phyloP scores from a whole-genome alignment of 2,113 vertebrate species.

The Mesembrinibis cayennensis region DNA sequence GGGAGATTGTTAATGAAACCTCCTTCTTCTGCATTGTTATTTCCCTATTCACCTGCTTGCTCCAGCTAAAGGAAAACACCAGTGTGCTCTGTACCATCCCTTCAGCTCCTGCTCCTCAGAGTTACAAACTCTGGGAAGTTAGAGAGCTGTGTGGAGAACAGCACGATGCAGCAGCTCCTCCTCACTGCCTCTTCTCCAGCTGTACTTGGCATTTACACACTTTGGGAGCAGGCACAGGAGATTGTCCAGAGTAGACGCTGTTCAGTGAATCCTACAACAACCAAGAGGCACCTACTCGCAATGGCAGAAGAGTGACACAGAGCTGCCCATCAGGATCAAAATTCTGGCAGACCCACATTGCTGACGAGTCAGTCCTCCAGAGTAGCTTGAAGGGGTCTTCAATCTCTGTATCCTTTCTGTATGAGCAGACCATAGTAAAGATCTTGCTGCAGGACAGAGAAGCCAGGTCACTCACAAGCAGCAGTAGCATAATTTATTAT shows the following conservation, averaged over 20 bases:
- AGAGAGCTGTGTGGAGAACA: background rate
- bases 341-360: background rate
- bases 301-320: background rate
- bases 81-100: background rate
- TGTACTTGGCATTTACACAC: background rate
- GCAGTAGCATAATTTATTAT: constrained; percentile 2
- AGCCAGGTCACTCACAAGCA: background rate
- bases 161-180: background rate
- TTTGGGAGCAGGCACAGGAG: background rate
- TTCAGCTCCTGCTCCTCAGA: background rate
- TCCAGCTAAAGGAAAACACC: background rate
- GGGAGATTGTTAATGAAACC: background rate
- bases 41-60: background rate
- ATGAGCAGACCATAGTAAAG: background rate
- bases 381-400: background rate
- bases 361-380: background rate
- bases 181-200: background rate
- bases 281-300: background rate
- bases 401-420: background rate
- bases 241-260: background rate
- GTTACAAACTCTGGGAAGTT: background rate
- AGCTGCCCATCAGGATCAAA: background rate
- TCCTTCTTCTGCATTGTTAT: background rate
- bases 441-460: background rate
- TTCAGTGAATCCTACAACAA: background rate